phyloP scores from a whole-genome alignment of 2,888 invertebrate species.

The Hartigia nigra region DNA sequence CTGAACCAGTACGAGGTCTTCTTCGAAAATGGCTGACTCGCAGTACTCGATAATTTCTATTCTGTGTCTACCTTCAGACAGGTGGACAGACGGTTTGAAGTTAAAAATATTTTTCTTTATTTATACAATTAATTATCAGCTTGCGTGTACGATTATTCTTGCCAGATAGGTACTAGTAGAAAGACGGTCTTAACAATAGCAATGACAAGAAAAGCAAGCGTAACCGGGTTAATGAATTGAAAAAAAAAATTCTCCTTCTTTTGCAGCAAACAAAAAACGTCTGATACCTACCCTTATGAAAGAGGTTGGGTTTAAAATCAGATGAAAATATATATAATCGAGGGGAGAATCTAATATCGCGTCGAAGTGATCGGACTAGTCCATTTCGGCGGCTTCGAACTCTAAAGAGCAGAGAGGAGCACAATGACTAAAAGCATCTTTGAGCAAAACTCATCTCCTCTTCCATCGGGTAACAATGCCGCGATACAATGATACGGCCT shows the following conservation, averaged over 20 bases:
- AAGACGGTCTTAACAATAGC: not conserved
- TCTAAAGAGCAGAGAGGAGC: conserved; percentile 16
- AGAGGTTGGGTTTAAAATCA: not conserved
- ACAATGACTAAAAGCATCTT: conserved; percentile 50
- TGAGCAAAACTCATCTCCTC: conserved; percentile 56
- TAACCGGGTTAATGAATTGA: not conserved
- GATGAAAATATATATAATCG: not conserved
- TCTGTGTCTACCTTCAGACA: no score
- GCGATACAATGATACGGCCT: conserved; percentile 50
- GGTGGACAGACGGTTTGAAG: no score
- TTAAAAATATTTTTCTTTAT: no score
- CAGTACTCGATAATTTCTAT: no score
- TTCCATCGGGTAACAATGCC: conserved; percentile 50
- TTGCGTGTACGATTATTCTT: not conserved
- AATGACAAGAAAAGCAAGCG: not conserved
- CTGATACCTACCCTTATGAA: not conserved
- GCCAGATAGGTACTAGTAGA: not conserved
- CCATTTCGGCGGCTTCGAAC: conserved; percentile 30
- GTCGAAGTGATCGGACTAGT: conserved; percentile 12
- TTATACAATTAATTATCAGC: not conserved
- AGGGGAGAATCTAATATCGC: not conserved
- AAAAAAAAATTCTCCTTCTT: not conserved
- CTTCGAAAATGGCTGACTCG: no score
- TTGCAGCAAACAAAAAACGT: not conserved
- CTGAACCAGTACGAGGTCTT: no score